A percentile compares a stretch with the other conserved stretches of the same genome.
Conservation (phyloP, 2,888 invertebrate genomes). For the Cryptocheilus praepositus region DNA sequence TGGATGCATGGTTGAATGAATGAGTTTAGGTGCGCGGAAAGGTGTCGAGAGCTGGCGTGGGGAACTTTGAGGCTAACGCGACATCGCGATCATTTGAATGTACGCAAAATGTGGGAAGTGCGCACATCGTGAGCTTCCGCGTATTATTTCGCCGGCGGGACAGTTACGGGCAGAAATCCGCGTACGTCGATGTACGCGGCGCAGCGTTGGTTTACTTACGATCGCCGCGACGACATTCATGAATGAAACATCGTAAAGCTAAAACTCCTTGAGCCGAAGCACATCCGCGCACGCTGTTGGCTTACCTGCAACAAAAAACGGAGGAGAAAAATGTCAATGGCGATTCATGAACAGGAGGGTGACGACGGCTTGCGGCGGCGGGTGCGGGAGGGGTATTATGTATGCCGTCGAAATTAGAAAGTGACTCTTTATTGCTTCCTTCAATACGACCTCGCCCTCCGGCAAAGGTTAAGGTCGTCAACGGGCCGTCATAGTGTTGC, state of each 20-base stretch:
- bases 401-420: conserved; percentile 48
- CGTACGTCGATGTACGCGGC: not conserved
- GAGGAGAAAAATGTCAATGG: conserved; percentile 12
- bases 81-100: too few relatives aligned
- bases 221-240: conserved; percentile 14
- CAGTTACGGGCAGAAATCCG: too few relatives aligned
- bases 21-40: too few relatives aligned
- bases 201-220: conserved; percentile 38
- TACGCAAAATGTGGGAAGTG: too few relatives aligned
- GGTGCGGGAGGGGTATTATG: not conserved
- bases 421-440: conserved; percentile 31
- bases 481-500: conserved; percentile 26
- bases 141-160: too few relatives aligned
- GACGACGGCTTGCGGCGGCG: not conserved
- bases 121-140: too few relatives aligned
- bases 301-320: conserved; percentile 62
- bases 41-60: too few relatives aligned
- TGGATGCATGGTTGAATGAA: too few relatives aligned
- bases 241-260: conserved; percentile 18
- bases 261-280: conserved; percentile 12
- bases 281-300: conserved; percentile 17
- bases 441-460: conserved; percentile 32
- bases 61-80: too few relatives aligned
- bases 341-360: not conserved
- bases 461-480: conserved; percentile 60